Evolutionary conservation across 2,888 invertebrate genomes (phyloP), one percentile per base, ranked within the genome.

Genomic region (Disparrhopalites patrizii): DNA sequence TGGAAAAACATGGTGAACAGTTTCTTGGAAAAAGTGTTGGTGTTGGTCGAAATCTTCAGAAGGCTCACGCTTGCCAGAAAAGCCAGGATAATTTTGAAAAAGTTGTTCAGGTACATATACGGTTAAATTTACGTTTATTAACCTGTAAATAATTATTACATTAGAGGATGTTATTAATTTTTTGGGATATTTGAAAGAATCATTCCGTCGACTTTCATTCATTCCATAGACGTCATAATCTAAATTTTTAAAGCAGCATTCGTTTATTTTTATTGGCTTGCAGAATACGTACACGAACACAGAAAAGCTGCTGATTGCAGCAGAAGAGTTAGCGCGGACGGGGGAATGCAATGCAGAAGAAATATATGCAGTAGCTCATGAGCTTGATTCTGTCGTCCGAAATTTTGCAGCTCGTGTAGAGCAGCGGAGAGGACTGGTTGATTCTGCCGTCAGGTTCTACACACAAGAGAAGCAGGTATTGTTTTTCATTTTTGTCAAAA

Each of bases 61-160:
- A 96, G 80, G 93, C 97, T 50, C 85, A 93, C 76, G 93, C 94
- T 8, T 92, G 97, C 79, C 96, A 97, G 81, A 96, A 96, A 81
- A 96, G 95, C 79, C 97, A 98, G 79, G 94, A 96, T 80, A 96
- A 97, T 81, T 98, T 98, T 79, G 97, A 98, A 83, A 94, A 93
- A 80, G 97, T 98, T 68, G 96, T 96, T 55, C 92, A 93, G 87
- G 93, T 93, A 81, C 82, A 84, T 13, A n/a, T 15, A n/a, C n/a
- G 13, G 15, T 10, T 54, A n/a, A 10, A 8, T 51, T 51, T 4
- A 51, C 20, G 3, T 4, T 23, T 51, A 25, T 51, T 18, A 4
- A 51, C 8, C 36, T 51, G n/a, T 47, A n/a, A 7, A n/a, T 47
- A 47, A n/a, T 47, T 13, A 7, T 47, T 47, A 47, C 47, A n/a